Conservation (phyloP, 1,140 invertebrate species). For the Sitobion miscanthi region DNA sequence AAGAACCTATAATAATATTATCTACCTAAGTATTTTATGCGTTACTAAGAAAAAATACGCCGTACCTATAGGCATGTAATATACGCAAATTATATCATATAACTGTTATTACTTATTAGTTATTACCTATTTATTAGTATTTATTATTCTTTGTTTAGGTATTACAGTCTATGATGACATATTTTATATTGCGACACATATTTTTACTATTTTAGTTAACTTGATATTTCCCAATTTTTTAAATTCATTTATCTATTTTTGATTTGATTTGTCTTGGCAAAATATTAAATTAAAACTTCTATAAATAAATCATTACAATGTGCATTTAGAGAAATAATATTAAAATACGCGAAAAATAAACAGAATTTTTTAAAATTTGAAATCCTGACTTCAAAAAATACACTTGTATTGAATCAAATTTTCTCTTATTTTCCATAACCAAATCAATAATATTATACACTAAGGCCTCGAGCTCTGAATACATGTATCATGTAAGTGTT, state of each 20-base stretch:
- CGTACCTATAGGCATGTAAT: background rate
- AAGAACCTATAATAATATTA: background rate
- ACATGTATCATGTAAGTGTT: background rate
- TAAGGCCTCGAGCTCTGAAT: background rate
- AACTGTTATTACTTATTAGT: background rate
- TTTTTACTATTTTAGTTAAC: too few species aligned
- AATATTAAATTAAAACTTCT: background rate
- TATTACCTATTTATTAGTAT: background rate
- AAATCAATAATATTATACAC: background rate
- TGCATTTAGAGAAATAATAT: background rate
- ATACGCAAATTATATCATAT: background rate
- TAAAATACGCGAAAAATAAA: background rate
- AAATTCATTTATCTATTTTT: too few species aligned
- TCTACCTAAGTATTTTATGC: background rate
- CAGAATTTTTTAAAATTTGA: background rate
- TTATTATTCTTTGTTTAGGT: background rate
- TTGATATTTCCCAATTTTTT: too few species aligned
- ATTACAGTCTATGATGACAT: background rate
- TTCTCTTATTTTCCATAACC: background rate
- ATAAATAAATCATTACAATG: background rate
- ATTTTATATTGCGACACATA: background rate
- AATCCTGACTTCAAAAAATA: background rate
- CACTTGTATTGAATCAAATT: background rate
- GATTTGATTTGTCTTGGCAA: too few species aligned
- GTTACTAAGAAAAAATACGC: background rate